Conservation (phyloP, 2,113 vertebrate species). For the Oncorhynchus masou region DNA sequence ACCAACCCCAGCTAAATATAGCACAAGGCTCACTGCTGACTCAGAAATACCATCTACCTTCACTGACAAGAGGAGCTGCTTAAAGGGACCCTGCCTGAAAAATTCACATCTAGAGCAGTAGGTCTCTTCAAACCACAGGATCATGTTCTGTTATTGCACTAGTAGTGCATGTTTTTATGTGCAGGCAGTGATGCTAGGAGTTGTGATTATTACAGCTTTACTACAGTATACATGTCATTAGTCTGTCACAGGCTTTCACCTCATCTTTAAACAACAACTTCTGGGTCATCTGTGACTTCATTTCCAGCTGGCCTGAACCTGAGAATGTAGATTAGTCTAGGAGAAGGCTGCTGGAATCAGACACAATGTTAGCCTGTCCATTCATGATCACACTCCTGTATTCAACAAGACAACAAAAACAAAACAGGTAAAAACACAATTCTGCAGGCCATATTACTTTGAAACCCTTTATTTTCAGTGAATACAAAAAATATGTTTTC, state of each 20-base stretch:
- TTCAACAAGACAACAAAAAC: neutral
- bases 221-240: too few relatives aligned
- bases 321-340: neutral
- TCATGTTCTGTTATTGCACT: neutral
- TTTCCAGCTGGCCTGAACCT: neutral
- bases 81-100: slow-evolving; percentile 37
- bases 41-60: slow-evolving; percentile 59
- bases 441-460: slow-evolving; percentile 49
- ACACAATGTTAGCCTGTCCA: neutral
- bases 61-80: slow-evolving; percentile 45
- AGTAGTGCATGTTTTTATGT: neutral
- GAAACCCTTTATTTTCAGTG: slow-evolving; percentile 76
- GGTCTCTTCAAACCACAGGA: neutral
- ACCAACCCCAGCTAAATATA: slow-evolving; percentile 51
- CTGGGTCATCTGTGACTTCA: neutral
- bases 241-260: too few relatives aligned
- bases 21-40: slow-evolving; percentile 62
- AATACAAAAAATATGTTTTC: slow-evolving; percentile 80
- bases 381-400: neutral
- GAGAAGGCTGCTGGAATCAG: neutral
- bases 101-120: slow-evolving; percentile 8
- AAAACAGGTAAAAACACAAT: neutral
- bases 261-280: too few relatives aligned
- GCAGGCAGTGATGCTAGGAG: too few relatives aligned
- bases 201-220: too few relatives aligned